Evolutionary conservation across 1,140 invertebrate species (phyloP), one percentile per base, ranked within the genome.

Genomic region (Mactra quadrangularis): DNA sequence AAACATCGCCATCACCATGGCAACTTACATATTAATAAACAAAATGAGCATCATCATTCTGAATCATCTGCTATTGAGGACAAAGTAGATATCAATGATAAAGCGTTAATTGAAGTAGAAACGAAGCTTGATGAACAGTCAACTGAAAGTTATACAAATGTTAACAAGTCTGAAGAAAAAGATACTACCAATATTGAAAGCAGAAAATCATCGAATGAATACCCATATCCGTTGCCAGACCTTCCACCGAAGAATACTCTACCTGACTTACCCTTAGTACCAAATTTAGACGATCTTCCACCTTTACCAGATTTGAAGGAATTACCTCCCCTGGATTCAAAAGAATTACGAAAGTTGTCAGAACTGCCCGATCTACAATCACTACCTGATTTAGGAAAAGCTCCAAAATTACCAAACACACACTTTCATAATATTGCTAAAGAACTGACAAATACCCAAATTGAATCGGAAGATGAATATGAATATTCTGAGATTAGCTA

Each of bases 271-370:
- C 50, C 53, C 3, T 25, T 50, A 2, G 50, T 72, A 17, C 70
- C 70, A 22, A 75, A 75, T n/a, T 19, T 75, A 3, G 33, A 59
- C 19, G 72, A 75, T 47, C 72, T 75, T 45, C 55, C 38, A n/a
- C 57, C 72, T 45, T 60, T 75, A 47, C 72, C 72, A 17, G 33
- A 60, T 3, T 47, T 75, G 19, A 47, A 72, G 1, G 70, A 72
- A 38, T 57, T 72, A 57, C 70, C 50, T 3, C 64, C 64, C 47
- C n/a, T 68, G 3, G 47, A 68, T 50, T 50, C 64, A 25, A 27
- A 29, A 3, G 64, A 68, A 31, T 27, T 68, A 3, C 38, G 45
- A 47, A 68, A 68, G 29, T 50, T 68, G 31, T 41, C 64, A 31
- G 45, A n/a, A 3, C 45, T 68, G 22, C 17, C n/a, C 15, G 41